Conservation (phyloP, 2,888 invertebrate species). For the Lamellibrachia columna region DNA sequence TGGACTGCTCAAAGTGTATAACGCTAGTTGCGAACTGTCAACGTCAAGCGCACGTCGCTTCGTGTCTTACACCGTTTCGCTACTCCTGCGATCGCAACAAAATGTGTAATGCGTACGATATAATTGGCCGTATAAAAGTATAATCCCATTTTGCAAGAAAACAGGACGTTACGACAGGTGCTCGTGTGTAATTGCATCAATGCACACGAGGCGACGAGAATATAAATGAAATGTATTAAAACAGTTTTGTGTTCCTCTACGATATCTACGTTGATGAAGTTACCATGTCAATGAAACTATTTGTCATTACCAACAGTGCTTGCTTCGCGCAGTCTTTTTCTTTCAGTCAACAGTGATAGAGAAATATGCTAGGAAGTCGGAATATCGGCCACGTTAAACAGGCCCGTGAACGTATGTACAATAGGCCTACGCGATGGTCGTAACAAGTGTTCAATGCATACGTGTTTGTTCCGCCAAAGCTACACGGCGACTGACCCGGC, state of each 20-base stretch:
- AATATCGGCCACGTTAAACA: not conserved
- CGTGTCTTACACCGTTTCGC: not conserved
- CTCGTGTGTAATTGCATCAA: not conserved
- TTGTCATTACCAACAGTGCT: not conserved
- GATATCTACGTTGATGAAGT: not conserved
- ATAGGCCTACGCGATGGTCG: not conserved
- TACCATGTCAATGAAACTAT: not conserved
- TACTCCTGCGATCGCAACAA: not conserved
- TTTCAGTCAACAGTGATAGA: not conserved
- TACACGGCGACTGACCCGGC: too few species aligned
- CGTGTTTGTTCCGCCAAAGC: too few species aligned
- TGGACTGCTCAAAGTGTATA: not conserved
- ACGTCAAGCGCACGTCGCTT: not conserved
- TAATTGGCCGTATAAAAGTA: not conserved
- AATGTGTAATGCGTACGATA: not conserved
- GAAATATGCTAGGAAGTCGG: not conserved
- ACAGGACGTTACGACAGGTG: not conserved
- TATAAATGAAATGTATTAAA: not conserved
- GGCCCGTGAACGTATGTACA: not conserved
- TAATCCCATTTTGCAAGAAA: not conserved
- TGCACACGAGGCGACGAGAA: not conserved
- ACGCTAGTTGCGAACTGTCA: not conserved
- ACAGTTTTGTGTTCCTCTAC: not conserved
- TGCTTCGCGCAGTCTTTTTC: not conserved
- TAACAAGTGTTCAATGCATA: not conserved